phyloP scores from a whole-genome alignment of 2,113 vertebrate genomes.

The Chaetorhynchus papuensis region DNA sequence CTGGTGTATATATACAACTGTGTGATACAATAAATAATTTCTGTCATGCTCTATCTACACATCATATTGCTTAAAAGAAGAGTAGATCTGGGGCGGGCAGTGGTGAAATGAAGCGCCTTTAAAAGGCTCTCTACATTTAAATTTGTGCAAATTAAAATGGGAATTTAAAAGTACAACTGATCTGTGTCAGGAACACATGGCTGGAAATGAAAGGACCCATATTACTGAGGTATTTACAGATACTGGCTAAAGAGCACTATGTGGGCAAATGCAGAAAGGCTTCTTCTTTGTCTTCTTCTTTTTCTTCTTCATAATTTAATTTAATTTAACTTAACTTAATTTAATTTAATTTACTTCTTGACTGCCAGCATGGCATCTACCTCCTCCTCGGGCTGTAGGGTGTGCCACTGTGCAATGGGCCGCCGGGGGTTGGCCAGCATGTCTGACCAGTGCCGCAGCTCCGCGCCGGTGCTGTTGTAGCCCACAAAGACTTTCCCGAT shows the following conservation, averaged over 20 bases:
- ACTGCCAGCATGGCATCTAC: constrained; percentile 92
- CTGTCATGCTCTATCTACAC: constrained; percentile 99
- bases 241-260: constrained; percentile 97
- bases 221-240: constrained; percentile 99
- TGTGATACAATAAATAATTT: constrained; percentile 96
- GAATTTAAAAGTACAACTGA: constrained; percentile 72
- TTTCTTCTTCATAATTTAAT: constrained; percentile 23
- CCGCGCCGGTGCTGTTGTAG: constrained; percentile 95
- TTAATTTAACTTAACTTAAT: constrained; percentile 56
- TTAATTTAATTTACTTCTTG: constrained; percentile 87
- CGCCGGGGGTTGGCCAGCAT: constrained; percentile 98
- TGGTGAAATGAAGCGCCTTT: constrained; percentile 67
- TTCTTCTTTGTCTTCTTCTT: constrained; percentile 49
- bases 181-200: constrained; percentile 74
- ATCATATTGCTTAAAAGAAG: constrained; percentile 99
- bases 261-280: constrained; percentile 87
- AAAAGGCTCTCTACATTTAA: constrained; percentile 76
- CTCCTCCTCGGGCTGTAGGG: constrained; percentile 93
- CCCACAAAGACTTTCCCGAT: constrained; percentile 99
- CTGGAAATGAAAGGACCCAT: constrained; percentile 87
- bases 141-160: constrained; percentile 79
- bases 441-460: constrained; percentile 98
- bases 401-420: constrained; percentile 98
- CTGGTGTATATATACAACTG: constrained; percentile 96
- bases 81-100: constrained; percentile 79